Evolutionary conservation across 2,113 vertebrate species (phyloP).

Genomic region (Podarcis muralis): DNA sequence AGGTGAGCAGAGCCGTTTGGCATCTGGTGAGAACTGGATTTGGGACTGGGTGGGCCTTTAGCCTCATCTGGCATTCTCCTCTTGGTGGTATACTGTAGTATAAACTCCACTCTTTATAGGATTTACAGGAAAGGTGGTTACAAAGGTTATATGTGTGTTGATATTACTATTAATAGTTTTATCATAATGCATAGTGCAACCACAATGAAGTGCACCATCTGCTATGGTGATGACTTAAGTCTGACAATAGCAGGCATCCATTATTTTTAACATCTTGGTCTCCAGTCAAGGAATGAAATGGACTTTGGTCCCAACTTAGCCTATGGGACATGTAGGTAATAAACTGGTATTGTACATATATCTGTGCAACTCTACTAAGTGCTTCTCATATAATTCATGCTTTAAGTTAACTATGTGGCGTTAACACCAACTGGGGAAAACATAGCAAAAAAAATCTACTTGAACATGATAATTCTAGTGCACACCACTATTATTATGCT

Average conservation of each 20-base stretch:
- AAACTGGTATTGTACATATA: not conserved
- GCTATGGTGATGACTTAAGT: not conserved
- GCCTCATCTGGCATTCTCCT: too few relatives aligned
- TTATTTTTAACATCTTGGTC: not conserved
- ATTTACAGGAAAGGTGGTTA: not conserved
- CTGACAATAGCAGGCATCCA: not conserved
- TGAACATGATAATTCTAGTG: not conserved
- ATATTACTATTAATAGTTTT: not conserved
- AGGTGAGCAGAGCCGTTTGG: too few relatives aligned
- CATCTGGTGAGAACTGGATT: too few relatives aligned
- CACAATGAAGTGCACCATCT: not conserved
- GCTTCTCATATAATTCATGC: not conserved
- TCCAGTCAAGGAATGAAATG: not conserved
- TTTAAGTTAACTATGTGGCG: not conserved
- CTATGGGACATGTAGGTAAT: not conserved
- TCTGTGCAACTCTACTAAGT: not conserved
- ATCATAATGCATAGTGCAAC: not conserved
- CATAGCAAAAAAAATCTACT: not conserved
- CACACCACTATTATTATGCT: not conserved
- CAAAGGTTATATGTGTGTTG: not conserved
- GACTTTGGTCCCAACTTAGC: not conserved
- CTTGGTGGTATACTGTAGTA: too few relatives aligned
- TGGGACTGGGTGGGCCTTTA: too few relatives aligned
- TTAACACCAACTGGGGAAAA: not conserved
- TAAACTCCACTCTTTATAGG: not conserved